Conservation (phyloP, 2,888 invertebrate genomes). For the Campoletis raptor region DNA sequence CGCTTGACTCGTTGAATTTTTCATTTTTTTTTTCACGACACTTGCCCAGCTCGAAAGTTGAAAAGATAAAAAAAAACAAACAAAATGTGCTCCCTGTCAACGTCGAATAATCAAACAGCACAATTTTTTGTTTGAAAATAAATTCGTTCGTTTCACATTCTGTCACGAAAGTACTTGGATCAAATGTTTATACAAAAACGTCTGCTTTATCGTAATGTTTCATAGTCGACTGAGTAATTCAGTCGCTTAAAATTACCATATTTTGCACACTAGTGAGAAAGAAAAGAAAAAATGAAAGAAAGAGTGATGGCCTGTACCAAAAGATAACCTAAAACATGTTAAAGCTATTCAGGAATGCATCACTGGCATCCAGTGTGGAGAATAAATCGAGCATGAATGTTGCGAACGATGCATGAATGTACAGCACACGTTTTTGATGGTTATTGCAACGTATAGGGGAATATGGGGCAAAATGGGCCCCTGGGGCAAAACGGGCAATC, state of each 20-base stretch:
- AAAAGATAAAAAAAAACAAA: too few species aligned
- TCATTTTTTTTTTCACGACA: background rate
- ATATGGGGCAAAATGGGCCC: too few species aligned
- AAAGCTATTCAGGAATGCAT: constrained; percentile 25
- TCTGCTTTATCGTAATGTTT: constrained; percentile 37
- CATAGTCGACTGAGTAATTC: constrained; percentile 34
- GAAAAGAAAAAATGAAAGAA: background rate
- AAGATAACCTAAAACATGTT: constrained; percentile 19
- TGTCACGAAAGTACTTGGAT: background rate
- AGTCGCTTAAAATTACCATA: constrained; percentile 34
- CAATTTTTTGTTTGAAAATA: background rate
- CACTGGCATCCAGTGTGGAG: constrained; percentile 20
- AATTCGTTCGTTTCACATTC: background rate
- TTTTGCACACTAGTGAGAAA: background rate
- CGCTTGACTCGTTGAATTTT: background rate
- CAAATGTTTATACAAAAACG: constrained; percentile 21
- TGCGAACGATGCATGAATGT: constrained; percentile 46
- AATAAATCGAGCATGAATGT: constrained; percentile 71
- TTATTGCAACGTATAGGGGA: constrained; percentile 71
- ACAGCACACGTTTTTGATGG: constrained; percentile 58
- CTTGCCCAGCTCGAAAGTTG: background rate
- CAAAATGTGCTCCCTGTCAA: too few species aligned
- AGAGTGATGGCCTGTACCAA: constrained; percentile 13
- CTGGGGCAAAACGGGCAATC: too few species aligned
- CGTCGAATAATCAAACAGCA: background rate